Conservation (phyloP, 1,140 invertebrate species). For the Triops longicaudatus region DNA sequence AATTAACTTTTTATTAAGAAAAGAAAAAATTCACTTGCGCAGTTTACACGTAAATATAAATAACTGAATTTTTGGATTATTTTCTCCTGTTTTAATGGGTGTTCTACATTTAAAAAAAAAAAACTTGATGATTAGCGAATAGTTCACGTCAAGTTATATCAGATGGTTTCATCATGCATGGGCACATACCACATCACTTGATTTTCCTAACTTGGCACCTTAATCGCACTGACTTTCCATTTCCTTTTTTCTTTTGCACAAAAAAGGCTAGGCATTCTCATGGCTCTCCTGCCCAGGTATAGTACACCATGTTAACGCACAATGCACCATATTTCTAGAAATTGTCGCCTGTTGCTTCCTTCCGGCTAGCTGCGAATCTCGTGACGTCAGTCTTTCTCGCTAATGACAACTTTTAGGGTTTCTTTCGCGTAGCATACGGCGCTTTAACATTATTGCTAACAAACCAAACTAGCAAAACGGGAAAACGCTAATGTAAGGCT, state of each 20-base stretch:
- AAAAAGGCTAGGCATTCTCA: constrained; percentile 76
- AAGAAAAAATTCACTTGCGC: no score
- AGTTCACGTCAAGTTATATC: neutral
- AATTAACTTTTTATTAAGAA: no score
- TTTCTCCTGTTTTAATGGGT: no score
- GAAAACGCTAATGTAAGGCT: neutral
- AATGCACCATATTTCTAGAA: neutral
- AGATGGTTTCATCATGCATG: neutral
- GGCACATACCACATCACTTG: constrained; percentile 17
- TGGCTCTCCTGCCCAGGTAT: constrained; percentile 78
- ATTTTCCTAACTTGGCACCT: constrained; percentile 16
- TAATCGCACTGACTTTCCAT: constrained; percentile 24
- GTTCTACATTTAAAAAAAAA: no score
- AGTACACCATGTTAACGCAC: constrained; percentile 40
- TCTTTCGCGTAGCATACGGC: neutral
- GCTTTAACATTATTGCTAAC: neutral
- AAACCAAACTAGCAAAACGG: neutral
- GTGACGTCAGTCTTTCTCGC: neutral
- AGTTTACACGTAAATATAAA: no score
- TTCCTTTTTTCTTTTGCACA: constrained; percentile 38
- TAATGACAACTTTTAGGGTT: neutral
- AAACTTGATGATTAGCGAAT: no score
- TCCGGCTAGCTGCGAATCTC: neutral
- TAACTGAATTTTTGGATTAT: no score
- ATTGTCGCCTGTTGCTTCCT: constrained; percentile 8